Evolutionary conservation across 2,888 invertebrate genomes (phyloP).

Genomic region (Auanema freiburgensis): DNA sequence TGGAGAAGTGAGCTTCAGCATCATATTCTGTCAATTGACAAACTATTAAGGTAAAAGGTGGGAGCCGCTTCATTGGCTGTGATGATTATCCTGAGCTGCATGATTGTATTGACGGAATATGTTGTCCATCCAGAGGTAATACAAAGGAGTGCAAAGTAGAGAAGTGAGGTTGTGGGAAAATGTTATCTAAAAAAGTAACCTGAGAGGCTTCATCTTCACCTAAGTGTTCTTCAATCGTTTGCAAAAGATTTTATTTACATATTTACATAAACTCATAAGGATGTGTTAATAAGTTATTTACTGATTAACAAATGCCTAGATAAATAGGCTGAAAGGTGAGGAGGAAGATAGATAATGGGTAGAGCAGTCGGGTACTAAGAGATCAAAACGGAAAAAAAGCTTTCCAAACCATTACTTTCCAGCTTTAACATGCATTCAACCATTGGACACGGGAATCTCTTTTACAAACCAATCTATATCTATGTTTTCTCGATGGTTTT

Average conservation of each 20-base stretch:
- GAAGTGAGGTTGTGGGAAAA: too few species aligned
- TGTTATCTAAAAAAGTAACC: too few species aligned
- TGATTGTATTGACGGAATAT: constrained; percentile 57
- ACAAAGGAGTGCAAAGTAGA: too few species aligned
- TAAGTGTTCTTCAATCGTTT: not conserved
- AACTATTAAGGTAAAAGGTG: not conserved
- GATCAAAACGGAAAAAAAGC: too few species aligned
- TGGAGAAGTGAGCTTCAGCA: constrained; percentile 21
- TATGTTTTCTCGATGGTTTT: constrained; percentile 43
- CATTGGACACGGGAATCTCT: constrained; percentile 16
- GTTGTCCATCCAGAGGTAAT: constrained; percentile 55
- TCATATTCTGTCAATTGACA: not conserved
- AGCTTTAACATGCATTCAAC: constrained; percentile 26
- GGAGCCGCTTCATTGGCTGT: constrained; percentile 47
- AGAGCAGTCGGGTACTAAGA: too few species aligned
- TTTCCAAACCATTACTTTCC: too few species aligned
- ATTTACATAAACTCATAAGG: not conserved
- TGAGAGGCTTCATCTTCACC: not conserved
- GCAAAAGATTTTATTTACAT: not conserved
- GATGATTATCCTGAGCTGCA: constrained; percentile 57
- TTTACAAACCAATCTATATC: constrained; percentile 13
- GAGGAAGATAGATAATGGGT: too few species aligned
- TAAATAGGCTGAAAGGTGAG: too few species aligned
- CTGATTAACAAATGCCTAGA: too few species aligned
- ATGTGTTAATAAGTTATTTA: not conserved